These are phyloP conservation scores for Oscarella lobularis DNA, from an alignment of 37 sponge, comb jelly and placozoan species.

Conservation along the genomic window DNA sequence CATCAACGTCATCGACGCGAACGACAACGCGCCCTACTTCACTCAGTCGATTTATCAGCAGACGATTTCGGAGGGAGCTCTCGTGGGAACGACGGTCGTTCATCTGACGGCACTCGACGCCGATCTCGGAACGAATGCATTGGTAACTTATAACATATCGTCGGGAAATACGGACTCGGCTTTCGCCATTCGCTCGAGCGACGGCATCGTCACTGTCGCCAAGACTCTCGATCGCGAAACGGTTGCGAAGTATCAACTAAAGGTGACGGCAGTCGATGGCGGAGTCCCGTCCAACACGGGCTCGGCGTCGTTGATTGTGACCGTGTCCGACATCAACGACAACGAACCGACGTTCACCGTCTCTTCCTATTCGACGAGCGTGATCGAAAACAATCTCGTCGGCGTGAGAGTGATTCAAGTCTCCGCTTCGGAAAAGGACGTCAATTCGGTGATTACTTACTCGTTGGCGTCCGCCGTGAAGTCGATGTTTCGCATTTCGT, in stretches of 20 bases:
- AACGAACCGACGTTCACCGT: background rate
- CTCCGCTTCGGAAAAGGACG: background rate
- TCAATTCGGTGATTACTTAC: background rate
- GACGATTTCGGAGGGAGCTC: background rate
- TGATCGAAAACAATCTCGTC: background rate
- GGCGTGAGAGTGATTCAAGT: background rate
- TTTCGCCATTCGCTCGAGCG: background rate
- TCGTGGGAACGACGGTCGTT: background rate
- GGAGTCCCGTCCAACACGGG: background rate
- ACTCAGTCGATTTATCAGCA: background rate
- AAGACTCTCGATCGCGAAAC: background rate
- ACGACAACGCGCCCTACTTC: slow-evolving; percentile 8
- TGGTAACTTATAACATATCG: background rate
- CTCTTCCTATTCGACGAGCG: background rate
- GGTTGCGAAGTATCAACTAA: background rate
- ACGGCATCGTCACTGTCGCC: background rate
- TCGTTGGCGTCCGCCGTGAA: background rate
- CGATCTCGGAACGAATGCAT: background rate
- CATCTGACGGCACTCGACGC: background rate
- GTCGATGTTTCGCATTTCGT: background rate
- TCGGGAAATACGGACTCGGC: background rate
- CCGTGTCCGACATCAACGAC: background rate
- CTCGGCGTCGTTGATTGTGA: background rate
- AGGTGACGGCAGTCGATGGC: background rate
- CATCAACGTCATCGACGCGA: background rate